Conservation (phyloP, 2,113 vertebrate species). For the Jacana jacana region DNA sequence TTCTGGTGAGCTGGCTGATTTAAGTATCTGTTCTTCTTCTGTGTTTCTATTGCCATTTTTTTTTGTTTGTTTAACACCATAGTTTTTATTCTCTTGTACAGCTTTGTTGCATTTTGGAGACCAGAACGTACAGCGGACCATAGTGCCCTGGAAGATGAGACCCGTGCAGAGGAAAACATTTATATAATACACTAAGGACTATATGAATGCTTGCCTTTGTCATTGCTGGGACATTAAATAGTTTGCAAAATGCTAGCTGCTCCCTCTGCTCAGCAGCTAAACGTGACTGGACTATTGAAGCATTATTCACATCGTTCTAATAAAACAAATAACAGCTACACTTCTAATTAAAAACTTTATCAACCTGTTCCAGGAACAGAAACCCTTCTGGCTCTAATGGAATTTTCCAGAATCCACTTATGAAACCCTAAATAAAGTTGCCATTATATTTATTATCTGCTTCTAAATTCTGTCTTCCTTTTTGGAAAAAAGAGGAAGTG, state of each 20-base stretch:
- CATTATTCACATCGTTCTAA: neutral
- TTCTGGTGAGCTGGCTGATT: neutral
- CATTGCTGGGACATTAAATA: neutral
- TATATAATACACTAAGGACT: conserved; percentile 40
- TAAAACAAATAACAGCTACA: conserved; percentile 35
- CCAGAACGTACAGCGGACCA: neutral
- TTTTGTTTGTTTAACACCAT: neutral
- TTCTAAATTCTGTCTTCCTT: neutral
- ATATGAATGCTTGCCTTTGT: neutral
- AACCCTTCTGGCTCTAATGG: neutral
- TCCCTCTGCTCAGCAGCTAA: conserved; percentile 7
- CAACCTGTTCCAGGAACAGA: neutral
- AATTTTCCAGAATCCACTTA: neutral
- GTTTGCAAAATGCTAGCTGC: conserved; percentile 8
- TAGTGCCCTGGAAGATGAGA: conserved; percentile 29
- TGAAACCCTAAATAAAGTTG: neutral
- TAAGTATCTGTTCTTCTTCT: neutral
- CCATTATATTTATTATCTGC: neutral
- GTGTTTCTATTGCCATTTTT: neutral
- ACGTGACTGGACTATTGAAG: neutral
- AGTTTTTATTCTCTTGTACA: neutral
- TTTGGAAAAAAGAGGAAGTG: neutral
- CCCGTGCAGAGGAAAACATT: conserved; percentile 37
- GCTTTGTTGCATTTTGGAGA: conserved; percentile 18
- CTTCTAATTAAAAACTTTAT: conserved; percentile 9